Evolutionary conservation across 2,113 vertebrate species (phyloP).

Genomic region (Triplophysa rosa): DNA sequence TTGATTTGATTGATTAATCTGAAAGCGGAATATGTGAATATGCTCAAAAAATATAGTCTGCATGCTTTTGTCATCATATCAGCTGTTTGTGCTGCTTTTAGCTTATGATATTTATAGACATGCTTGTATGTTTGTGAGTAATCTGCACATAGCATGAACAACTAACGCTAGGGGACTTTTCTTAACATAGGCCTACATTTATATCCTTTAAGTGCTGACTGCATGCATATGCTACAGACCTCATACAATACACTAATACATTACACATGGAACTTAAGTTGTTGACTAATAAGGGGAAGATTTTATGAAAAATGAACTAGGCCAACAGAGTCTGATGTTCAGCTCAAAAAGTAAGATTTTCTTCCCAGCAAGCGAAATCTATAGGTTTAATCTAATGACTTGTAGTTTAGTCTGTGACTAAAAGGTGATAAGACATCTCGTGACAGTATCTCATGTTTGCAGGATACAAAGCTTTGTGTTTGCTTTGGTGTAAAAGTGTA

Average conservation of each 20-base stretch:
- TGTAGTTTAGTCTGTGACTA: too few species aligned
- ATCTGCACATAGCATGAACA: constrained; percentile 29
- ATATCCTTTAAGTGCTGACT: constrained; percentile 38
- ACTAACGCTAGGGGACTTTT: constrained; percentile 23
- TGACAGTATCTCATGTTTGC: too few species aligned
- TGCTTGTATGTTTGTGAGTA: constrained; percentile 45
- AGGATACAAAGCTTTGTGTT: too few species aligned
- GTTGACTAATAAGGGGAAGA: constrained; percentile 67
- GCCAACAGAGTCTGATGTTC: neutral
- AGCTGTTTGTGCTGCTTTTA: constrained; percentile 14
- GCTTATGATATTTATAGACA: constrained; percentile 34
- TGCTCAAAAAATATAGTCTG: neutral
- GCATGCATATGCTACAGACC: constrained; percentile 44
- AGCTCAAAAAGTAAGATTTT: neutral
- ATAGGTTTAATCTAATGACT: too few species aligned
- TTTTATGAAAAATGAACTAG: neutral
- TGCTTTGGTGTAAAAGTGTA: too few species aligned
- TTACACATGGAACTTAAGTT: constrained; percentile 31
- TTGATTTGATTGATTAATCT: neutral
- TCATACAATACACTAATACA: constrained; percentile 64
- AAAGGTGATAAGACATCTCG: too few species aligned
- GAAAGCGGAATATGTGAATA: neutral
- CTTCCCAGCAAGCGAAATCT: too few species aligned
- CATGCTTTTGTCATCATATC: constrained; percentile 7
- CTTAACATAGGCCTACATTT: constrained; percentile 19